These are phyloP conservation scores for Pollenia amentaria DNA, from an alignment of 2,888 invertebrate species.

Conservation along the genomic window DNA sequence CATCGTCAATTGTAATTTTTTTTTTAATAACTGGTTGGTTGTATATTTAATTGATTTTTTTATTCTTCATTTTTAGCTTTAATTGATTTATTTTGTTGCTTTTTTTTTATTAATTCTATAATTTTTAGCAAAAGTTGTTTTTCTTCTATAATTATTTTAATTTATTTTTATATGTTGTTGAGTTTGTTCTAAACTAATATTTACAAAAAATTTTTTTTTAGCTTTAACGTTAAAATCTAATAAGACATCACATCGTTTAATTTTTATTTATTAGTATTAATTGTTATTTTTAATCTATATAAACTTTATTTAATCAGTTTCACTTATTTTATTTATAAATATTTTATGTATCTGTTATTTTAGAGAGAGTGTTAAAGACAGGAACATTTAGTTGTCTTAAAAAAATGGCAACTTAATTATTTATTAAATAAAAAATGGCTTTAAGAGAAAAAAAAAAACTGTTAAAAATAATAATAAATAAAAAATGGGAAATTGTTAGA, in stretches of 20 bases:
- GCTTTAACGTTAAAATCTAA: constrained; percentile 57
- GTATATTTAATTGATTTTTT: constrained; percentile 28
- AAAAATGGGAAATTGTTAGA: not conserved
- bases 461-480: not conserved
- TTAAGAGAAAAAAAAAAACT: constrained; percentile 24
- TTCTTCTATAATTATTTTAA: constrained; percentile 27
- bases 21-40: constrained; percentile 5
- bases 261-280: constrained; percentile 33
- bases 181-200: constrained; percentile 61
- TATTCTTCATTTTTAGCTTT: constrained; percentile 24
- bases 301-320: constrained; percentile 20
- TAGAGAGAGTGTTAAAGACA: constrained; percentile 56
- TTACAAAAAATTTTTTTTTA: constrained; percentile 58
- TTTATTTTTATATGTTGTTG: constrained; percentile 27
- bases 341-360: constrained; percentile 11
- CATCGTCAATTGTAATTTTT: constrained; percentile 29
- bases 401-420: constrained; percentile 64
- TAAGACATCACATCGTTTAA: constrained; percentile 72
- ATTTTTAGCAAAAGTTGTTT: constrained; percentile 19
- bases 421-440: constrained; percentile 37
- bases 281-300: constrained; percentile 35
- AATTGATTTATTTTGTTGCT: constrained; percentile 37
- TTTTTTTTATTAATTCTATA: constrained; percentile 26
- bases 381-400: constrained; percentile 72
- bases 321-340: constrained; percentile 4